phyloP scores from a whole-genome alignment of 2,888 invertebrate genomes.

The Philereme transversata region DNA sequence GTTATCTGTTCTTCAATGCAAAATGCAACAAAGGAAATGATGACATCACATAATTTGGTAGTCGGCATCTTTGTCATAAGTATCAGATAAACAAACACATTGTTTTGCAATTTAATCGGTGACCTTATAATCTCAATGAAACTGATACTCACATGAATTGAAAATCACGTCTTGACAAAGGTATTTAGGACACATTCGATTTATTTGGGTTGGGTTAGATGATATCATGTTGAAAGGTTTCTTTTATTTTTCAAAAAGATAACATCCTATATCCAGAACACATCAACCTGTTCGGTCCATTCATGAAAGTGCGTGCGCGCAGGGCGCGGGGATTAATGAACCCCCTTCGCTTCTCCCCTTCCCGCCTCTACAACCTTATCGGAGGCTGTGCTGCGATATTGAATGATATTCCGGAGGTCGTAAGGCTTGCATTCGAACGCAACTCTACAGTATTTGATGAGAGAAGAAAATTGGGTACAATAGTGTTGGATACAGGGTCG shows the following conservation, averaged over 20 bases:
- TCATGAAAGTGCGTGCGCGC: conserved; percentile 84
- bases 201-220: conserved; percentile 20
- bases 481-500: conserved; percentile 41
- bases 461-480: conserved; percentile 11
- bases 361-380: conserved; percentile 61
- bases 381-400: conserved; percentile 40
- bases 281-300: conserved; percentile 83
- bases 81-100: conserved; percentile 49
- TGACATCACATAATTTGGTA: conserved; percentile 59
- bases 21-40: conserved; percentile 67
- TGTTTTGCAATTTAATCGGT: conserved; percentile 55
- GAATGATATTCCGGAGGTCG: conserved; percentile 41
- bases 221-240: conserved; percentile 28
- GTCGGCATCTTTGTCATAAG: conserved; percentile 46
- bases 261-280: conserved; percentile 70
- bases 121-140: conserved; percentile 47
- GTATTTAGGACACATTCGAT: conserved; percentile 20
- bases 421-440: conserved; percentile 46
- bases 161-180: conserved; percentile 36
- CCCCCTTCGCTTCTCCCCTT: conserved; percentile 66
- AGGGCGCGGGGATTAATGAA: conserved; percentile 84
- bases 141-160: conserved; percentile 38
- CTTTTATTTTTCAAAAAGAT: conserved; percentile 34
- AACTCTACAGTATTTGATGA: conserved; percentile 23
- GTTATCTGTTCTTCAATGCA: conserved; percentile 55